Base-by-base conservation (phyloP, 2,113 vertebrate genomes). In the Lepus timidus region DNA sequence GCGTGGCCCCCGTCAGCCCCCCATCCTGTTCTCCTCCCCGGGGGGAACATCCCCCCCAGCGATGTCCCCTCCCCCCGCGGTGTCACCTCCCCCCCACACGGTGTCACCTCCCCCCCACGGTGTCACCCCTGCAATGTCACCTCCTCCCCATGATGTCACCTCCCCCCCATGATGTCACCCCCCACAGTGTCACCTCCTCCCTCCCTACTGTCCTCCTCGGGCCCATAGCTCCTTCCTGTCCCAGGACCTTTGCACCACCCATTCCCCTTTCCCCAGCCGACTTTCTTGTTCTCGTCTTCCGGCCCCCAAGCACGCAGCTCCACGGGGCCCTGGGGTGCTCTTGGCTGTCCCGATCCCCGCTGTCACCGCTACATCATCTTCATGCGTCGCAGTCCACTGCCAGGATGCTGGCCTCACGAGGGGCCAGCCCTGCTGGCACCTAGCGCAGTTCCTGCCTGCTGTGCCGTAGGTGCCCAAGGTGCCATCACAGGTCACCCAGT, bases 241-340 rank as follows among this genome's bases (percentile, higher is more conserved):
- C 13, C 39, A 13, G 88, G 85, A 31, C 71, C 78, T 96, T 86
- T 62, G 62, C 33, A 17, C 52, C 52, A 23, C 25, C 16, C 62
- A 3, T 1, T 6, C 62, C 11, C 14, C 20, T 4, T 9, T 20
- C 73, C 62, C 78, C 31, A 10, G 22, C 27, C 13, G 73, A 52
- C 33, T n/a, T 65, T 73, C 2, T 22, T 36, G 36, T 36, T 9
- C 58, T 61, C 61, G 8, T 49, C 12, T 0, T 23, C 64, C 62
- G 75, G 74, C 23, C 25, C 25, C 16, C 10, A 27, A 39, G 49
- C n/a, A 1, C 70, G 17, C 27, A 6, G 22, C 44, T 7, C 29
- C 3, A 2, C 0, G 20, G 33, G 0, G 1, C 68, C 33, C 12
- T 3, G 2, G 31, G 49, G 1, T 22, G 12, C 3, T 58, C n/a